Evolutionary conservation across 2,888 invertebrate genomes (phyloP).

Genomic region (Stenotaenia linearis): DNA sequence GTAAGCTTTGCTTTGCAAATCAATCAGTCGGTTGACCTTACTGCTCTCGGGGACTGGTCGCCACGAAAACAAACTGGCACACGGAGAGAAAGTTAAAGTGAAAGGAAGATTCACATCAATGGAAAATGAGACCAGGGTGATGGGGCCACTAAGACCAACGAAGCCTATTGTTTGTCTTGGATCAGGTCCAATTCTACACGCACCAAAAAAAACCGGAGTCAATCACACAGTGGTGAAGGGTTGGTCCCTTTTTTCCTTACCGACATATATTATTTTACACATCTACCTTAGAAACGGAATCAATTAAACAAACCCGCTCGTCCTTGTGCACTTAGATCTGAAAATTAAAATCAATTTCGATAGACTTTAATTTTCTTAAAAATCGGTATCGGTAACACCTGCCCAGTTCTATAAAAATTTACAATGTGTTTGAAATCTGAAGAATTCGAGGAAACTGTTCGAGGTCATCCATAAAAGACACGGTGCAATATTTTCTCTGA

Average conservation of each 20-base stretch:
- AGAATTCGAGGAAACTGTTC: background rate
- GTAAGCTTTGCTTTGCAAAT: background rate
- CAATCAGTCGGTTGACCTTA: background rate
- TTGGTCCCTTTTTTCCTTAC: background rate
- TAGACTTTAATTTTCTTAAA: background rate
- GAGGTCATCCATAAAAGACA: background rate
- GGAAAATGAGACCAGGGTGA: background rate
- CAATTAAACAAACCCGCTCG: too few relatives aligned
- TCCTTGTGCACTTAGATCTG: too few relatives aligned
- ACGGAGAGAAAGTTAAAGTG: background rate
- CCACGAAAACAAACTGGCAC: background rate
- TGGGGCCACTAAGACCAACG: background rate
- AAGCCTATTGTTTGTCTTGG: background rate
- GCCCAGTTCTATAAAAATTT: background rate
- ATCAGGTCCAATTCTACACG: background rate
- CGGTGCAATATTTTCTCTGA: background rate
- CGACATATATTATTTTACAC: background rate
- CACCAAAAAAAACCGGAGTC: background rate
- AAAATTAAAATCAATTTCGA: background rate
- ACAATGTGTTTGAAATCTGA: background rate
- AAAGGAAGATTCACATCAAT: background rate
- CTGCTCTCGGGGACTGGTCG: background rate
- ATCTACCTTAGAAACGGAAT: background rate
- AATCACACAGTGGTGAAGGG: background rate
- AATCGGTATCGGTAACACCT: background rate